Base-by-base conservation (phyloP, 2,797 vertebrate genomes). In the Ficedula albicollis region DNA sequence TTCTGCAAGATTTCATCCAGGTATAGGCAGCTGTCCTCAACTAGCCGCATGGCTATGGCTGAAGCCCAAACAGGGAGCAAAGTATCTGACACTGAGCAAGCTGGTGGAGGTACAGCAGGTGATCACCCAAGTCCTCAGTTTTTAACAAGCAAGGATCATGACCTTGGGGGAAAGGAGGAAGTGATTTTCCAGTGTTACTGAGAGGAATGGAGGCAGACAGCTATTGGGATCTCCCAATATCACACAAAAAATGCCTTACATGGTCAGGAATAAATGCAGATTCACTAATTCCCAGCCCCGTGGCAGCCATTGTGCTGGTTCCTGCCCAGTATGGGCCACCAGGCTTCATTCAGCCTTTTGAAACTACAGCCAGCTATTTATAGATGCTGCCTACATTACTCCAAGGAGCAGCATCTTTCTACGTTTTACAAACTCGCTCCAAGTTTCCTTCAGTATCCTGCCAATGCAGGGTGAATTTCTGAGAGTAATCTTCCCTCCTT, bases 401-500 rank as follows among this genome's bases (percentile, higher is more conserved):
- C 48, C 74, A 74, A 84, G 32, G 36, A 94, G n/a, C n/a, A 43
- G 30, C 34, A 67, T 91, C 44, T 83, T 70, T 66, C 52, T 94
- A 34, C 74, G 68, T 84, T 95, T 96, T 77, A 79, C 49, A 67
- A 82, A 90, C 63, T 56, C 38, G 54, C 8, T 72, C 78, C n/a
- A 82, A 95, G 83, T 90, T 96, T 94, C 75, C 64, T 87, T 70
- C 64, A 70, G 64, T 63, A 91, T 30, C 21, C n/a, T 34, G 4
- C 76, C 86, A 87, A 67, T 69, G 86, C 34, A 68, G 83, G 74
- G 77, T 64, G 36, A 88, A 87, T 90, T 95, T 90, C 77, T 79
- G 83, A 93, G 59, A 94, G 82, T 48, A 95, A 77, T 81, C 84
- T 84, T 91, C 69, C 69, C 87, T 95, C 56, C 51, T 75, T 95